These are phyloP conservation scores for Felis chaus DNA, from an alignment of 2,113 vertebrate genomes.

Conservation along the genomic window DNA sequence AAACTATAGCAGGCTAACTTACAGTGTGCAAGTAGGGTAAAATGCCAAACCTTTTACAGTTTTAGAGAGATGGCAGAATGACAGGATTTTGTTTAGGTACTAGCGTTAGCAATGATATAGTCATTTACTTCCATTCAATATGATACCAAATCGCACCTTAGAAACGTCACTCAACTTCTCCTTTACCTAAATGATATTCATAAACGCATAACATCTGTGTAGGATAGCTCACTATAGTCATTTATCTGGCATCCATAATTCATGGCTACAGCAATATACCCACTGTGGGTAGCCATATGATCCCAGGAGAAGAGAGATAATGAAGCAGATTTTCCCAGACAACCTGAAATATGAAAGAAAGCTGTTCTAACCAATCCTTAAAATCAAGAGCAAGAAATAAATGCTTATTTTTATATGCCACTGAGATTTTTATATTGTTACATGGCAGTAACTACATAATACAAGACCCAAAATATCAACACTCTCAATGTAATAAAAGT, in stretches of 20 bases:
- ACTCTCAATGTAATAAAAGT: background rate
- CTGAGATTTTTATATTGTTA: slow-evolving; percentile 7
- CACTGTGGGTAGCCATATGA: background rate
- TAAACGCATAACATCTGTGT: background rate
- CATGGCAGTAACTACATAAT: background rate
- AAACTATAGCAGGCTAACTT: background rate
- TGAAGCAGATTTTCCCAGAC: background rate
- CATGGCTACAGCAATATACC: background rate
- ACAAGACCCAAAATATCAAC: background rate
- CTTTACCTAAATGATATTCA: background rate
- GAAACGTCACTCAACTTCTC: background rate
- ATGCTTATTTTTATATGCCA: background rate
- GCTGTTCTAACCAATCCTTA: background rate
- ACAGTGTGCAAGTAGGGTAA: background rate
- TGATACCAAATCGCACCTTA: background rate
- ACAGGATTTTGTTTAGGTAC: background rate
- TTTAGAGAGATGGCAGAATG: background rate
- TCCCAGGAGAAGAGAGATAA: background rate
- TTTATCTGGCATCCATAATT: background rate
- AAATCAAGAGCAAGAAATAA: background rate
- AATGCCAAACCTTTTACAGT: background rate
- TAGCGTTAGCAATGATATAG: background rate
- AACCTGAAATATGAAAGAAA: background rate
- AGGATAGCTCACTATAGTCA: background rate
- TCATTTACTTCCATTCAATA: background rate